Percentiles rank a stretch among this genome's conserved stretches.
These are phyloP conservation scores for Geotrypetes seraphini DNA, from an alignment of 2,797 vertebrate species.

Conservation along the genomic window DNA sequence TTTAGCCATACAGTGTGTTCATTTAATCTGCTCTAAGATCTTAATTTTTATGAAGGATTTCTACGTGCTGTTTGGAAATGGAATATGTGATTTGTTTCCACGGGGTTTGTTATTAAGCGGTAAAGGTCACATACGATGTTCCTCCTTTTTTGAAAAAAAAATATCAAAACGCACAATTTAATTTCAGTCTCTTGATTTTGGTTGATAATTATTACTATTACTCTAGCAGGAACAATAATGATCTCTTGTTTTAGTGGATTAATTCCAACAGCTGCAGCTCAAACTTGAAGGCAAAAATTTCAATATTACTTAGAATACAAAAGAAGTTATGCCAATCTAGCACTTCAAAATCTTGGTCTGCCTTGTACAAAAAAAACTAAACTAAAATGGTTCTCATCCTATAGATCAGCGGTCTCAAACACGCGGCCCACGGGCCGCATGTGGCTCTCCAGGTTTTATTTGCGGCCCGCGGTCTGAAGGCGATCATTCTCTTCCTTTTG, in stretches of 20 bases:
- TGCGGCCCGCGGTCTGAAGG: too few species aligned
- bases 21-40: too few species aligned
- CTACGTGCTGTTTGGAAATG: too few species aligned
- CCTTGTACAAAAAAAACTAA: neutral
- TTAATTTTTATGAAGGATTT: too few species aligned
- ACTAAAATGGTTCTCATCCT: too few species aligned
- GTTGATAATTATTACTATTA: neutral
- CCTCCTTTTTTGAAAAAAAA: neutral
- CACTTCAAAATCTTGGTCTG: slow-evolving; percentile 1
- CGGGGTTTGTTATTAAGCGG: too few species aligned
- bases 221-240: slow-evolving; percentile 2
- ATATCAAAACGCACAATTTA: neutral
- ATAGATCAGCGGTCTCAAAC: too few species aligned
- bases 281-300: neutral
- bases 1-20: too few species aligned
- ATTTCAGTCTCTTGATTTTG: neutral
- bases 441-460: too few species aligned
- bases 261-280: neutral
- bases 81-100: too few species aligned
- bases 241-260: slow-evolving; percentile 1
- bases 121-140: neutral
- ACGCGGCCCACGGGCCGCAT: too few species aligned
- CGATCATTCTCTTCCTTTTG: too few species aligned
- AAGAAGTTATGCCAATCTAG: slow-evolving; percentile 1
- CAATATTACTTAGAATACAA: slow-evolving; percentile 3